Conservation (phyloP, 1,140 invertebrate genomes). For the Drosophila lowei region DNA sequence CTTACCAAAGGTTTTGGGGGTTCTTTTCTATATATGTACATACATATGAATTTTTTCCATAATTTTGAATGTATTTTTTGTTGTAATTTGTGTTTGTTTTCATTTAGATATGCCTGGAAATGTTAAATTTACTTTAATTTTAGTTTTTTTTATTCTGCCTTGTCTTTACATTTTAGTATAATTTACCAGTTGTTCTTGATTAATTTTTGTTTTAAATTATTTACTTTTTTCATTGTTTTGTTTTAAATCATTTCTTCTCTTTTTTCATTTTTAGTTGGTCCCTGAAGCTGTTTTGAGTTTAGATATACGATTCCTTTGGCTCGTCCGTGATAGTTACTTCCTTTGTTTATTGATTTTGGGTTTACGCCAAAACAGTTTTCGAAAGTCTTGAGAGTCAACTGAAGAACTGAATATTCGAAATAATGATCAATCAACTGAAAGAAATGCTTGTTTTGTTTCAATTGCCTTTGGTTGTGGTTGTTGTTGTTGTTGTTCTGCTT, state of each 20-base stretch:
- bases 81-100: slow-evolving; percentile 5
- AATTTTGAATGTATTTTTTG: slow-evolving; percentile 11
- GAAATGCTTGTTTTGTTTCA: slow-evolving; percentile 14
- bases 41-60: slow-evolving; percentile 37
- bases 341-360: slow-evolving; percentile 31
- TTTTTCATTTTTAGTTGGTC: slow-evolving; percentile 67
- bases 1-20: slow-evolving; percentile 56
- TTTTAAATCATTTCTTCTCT: slow-evolving; percentile 62
- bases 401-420: slow-evolving; percentile 17
- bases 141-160: slow-evolving; percentile 6
- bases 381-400: slow-evolving; percentile 26
- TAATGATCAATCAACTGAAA: slow-evolving; percentile 8
- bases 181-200: slow-evolving; percentile 47
- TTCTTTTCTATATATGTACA: slow-evolving; percentile 32
- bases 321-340: slow-evolving; percentile 54
- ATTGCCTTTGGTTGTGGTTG: slow-evolving; percentile 29
- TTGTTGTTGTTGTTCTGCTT: slow-evolving; percentile 14
- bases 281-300: slow-evolving; percentile 80
- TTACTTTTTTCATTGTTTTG: background rate
- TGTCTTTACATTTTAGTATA: slow-evolving; percentile 31
- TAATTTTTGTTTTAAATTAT: slow-evolving; percentile 24
- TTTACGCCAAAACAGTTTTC: slow-evolving; percentile 23
- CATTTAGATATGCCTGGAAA: slow-evolving; percentile 55
- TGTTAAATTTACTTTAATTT: slow-evolving; percentile 25
- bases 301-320: slow-evolving; percentile 68